Evolutionary conservation across 2,888 invertebrate species (phyloP).

Genomic region (Metopia argyrocephala): DNA sequence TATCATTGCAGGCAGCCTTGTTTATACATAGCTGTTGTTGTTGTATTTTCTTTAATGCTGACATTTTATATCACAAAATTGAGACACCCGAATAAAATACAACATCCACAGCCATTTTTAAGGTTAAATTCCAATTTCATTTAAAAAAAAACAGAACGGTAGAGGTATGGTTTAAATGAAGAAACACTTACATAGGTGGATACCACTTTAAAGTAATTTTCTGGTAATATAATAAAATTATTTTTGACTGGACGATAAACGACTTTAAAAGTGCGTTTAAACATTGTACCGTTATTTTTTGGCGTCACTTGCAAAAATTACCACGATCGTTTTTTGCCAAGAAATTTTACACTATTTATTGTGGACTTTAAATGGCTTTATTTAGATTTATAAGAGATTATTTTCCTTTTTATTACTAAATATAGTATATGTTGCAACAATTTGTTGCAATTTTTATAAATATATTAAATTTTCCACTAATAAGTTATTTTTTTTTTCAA

Average conservation of each 20-base stretch:
- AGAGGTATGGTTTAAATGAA: neutral
- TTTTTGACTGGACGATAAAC: constrained; percentile 76
- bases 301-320: neutral
- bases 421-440: neutral
- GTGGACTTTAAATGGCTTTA: neutral
- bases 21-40: constrained; percentile 1
- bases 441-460: constrained; percentile 32
- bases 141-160: neutral
- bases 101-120: neutral
- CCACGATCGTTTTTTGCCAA: neutral
- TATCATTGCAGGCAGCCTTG: neutral
- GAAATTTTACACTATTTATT: constrained; percentile 1
- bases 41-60: neutral
- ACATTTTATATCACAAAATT: neutral
- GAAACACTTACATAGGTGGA: constrained; percentile 77
- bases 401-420: constrained; percentile 7
- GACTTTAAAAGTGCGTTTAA: constrained; percentile 78
- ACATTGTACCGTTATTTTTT: constrained; percentile 70
- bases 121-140: constrained; percentile 50
- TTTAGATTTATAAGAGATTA: constrained; percentile 16
- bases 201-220: constrained; percentile 76
- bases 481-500: constrained; percentile 40
- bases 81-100: neutral
- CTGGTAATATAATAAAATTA: constrained; percentile 76
- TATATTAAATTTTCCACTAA: constrained; percentile 11